Percentiles rank a stretch among this genome's conserved stretches.
phyloP scores from a whole-genome alignment of 2,113 vertebrate species.

The Sigmodon hispidus region DNA sequence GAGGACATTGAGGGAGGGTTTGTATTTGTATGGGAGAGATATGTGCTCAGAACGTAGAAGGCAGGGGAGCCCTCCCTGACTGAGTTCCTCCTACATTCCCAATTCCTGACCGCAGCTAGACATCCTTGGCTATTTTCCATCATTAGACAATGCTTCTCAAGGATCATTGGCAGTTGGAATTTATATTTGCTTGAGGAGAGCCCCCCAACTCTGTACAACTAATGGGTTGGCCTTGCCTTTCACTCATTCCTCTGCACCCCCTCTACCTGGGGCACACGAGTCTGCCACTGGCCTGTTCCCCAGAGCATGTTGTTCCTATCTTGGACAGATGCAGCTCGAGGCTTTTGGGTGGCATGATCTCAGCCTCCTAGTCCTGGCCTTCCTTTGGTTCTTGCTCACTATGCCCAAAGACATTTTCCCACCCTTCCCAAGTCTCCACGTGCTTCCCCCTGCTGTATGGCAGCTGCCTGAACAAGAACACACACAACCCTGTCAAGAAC shows the following conservation, averaged over 20 bases:
- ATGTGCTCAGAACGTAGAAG: neutral
- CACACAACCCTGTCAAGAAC: neutral
- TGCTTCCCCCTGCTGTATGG: neutral
- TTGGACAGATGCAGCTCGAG: fast-evolving
- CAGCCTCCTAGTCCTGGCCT: neutral
- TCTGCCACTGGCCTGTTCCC: neutral
- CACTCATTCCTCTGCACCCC: fast-evolving
- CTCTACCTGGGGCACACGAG: fast-evolving
- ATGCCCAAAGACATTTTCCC: fast-evolving
- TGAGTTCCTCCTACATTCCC: neutral
- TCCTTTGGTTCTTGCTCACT: neutral
- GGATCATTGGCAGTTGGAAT: neutral
- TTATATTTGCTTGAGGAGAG: neutral
- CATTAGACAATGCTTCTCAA: neutral
- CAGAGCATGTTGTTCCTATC: neutral
- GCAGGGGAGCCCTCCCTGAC: no score
- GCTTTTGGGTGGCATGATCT: neutral
- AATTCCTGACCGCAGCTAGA: neutral
- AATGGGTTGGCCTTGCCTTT: neutral
- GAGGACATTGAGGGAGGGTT: neutral
- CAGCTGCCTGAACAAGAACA: neutral
- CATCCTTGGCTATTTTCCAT: neutral
- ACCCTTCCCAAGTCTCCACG: neutral
- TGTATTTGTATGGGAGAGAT: neutral
- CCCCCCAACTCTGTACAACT: neutral